Evolutionary conservation across 2,888 invertebrate genomes (phyloP), one percentile per base, ranked within the genome.

Genomic region (Drosophila setosimentum): DNA sequence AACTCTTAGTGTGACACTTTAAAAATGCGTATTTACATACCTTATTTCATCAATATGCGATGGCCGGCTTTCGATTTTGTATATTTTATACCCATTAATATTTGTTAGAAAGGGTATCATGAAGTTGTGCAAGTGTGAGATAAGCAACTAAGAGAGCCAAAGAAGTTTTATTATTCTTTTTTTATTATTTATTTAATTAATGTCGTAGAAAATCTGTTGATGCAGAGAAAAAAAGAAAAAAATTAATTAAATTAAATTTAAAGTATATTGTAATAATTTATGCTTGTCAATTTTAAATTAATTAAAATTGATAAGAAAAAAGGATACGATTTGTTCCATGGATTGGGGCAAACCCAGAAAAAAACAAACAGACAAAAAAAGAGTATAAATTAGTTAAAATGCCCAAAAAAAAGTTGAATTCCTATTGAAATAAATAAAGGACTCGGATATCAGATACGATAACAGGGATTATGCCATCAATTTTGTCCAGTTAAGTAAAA

Each of bases 1-100:
- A 84, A 79, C 80, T 89, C 78, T 67, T 76, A 81, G 77, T 79
- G 81, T 81, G 83, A 87, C 90, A 91, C 86, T 77, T 89, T 82
- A 73, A 70, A 80, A 78, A 73, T 62, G 63, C 71, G 77, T 78
- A 77, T 82, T 55, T 72, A 66, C 30, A 45, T 24, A 51, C 74
- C 69, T 74, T 83, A 76, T 71, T 69, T 68, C 72, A 73, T 71
- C 66, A 73, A 76, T 78, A 84, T 78, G 61, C 73, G 50, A 72
- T 74, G 58, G 45, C 37, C 50, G 50, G 16, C 40, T 2, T 18
- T 64, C 11, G 32, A 30, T 21, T 24, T 60, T 40, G 7, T 32
- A 13, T n/a, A 24, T n/a, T 3, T 16, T 8, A 37, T 29, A 29
- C 37, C 11, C 18, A 54, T n/a, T 35, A 24, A 35, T 1, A 54